Evolutionary conservation across 92 coral and sea anemone genomes (phyloP).

Genomic region (Hydrozoanthus gracilis): DNA sequence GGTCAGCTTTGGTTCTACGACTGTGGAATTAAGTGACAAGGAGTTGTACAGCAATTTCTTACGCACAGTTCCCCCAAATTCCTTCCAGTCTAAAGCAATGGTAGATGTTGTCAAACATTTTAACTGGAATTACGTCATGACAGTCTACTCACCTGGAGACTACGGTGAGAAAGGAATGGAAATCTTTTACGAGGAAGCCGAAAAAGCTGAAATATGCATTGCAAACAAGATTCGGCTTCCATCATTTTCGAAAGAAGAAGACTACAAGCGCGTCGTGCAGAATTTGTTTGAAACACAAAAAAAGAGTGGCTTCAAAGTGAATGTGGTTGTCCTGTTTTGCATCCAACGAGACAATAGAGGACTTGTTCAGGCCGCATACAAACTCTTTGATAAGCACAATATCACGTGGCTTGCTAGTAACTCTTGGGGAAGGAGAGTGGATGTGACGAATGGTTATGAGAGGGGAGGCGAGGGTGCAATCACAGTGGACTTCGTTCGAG

Average conservation of each 20-base stretch:
- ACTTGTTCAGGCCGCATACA: conserved; percentile 76
- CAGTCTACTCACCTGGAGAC: conserved; percentile 84
- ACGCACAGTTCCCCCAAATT: conserved; percentile 94
- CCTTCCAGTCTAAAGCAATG: conserved; percentile 94
- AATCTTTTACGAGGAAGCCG: conserved; percentile 77
- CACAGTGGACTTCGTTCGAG: conserved; percentile 80
- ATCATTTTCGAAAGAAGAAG: conserved; percentile 70
- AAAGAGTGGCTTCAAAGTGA: conserved; percentile 57
- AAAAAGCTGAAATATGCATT: conserved; percentile 78
- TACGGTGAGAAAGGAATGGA: conserved; percentile 94
- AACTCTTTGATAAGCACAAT: conserved; percentile 48
- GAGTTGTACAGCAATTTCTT: conserved; percentile 85
- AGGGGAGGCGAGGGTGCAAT: conserved; percentile 82
- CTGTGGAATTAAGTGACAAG: conserved; percentile 84
- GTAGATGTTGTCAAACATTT: conserved; percentile 89
- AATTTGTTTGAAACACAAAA: conserved; percentile 52
- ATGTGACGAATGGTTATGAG: conserved; percentile 76
- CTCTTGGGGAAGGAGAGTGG: conserved; percentile 94
- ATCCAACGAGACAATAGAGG: conserved; percentile 94
- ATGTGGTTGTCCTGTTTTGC: conserved; percentile 85
- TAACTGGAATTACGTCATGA: conserved; percentile 93
- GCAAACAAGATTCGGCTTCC: conserved; percentile 77
- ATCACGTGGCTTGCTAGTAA: conserved; percentile 94
- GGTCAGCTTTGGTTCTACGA: conserved; percentile 92
- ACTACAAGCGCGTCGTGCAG: conserved; percentile 61